These are phyloP conservation scores for Lycopodina hypogea DNA, from an alignment of 37 sponge, comb jelly and placozoan species.

Conservation along the genomic window DNA sequence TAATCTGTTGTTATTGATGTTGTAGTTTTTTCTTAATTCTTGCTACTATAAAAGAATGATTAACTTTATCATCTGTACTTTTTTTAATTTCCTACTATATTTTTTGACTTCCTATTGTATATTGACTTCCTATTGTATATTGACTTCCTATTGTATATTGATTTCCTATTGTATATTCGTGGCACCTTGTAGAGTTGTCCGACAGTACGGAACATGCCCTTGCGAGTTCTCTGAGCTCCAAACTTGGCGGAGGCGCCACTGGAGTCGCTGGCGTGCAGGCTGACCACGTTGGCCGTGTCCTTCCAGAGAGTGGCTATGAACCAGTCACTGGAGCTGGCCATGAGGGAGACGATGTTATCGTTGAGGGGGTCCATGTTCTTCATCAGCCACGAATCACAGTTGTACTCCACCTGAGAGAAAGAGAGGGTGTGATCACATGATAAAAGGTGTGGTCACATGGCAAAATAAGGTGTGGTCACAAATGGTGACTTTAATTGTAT, in stretches of 20 bases:
- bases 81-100: too few species aligned
- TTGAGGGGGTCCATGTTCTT: conserved; percentile 99
- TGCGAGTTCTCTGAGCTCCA: conserved; percentile 63
- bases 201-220: conserved; percentile 99
- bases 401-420: conserved; percentile 84
- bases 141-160: background rate
- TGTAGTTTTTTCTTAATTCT: too few species aligned
- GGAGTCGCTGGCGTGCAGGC: conserved; percentile 58
- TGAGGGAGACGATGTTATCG: conserved; percentile 87
- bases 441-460: background rate
- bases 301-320: conserved; percentile 92
- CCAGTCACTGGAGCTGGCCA: conserved; percentile 80
- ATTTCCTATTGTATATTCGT: background rate
- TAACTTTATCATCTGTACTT: too few species aligned
- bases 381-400: conserved; percentile 89
- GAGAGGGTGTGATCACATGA: background rate
- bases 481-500: background rate
- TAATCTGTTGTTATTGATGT: too few species aligned
- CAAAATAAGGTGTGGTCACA: background rate
- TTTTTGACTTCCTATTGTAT: too few species aligned
- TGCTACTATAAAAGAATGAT: too few species aligned
- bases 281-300: conserved; percentile 87
- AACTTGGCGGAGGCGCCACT: conserved; percentile 26
- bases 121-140: too few species aligned
- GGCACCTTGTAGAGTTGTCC: conserved; percentile 96